These are phyloP conservation scores for Adelges cooleyi DNA, from an alignment of 1,140 invertebrate species.

Conservation along the genomic window DNA sequence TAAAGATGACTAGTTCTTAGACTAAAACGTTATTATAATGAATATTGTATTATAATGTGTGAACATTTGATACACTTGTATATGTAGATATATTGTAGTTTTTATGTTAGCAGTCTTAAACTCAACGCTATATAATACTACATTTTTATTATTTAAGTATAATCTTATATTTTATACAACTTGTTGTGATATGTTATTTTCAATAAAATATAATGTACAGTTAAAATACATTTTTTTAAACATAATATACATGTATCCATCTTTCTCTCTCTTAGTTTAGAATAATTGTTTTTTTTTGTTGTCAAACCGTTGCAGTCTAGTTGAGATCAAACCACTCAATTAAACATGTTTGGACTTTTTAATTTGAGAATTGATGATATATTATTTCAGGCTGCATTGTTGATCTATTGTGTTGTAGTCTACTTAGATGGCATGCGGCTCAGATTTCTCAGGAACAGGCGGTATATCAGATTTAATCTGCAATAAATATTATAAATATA, in stretches of 20 bases:
- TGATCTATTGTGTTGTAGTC: not conserved
- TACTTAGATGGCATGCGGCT: not conserved
- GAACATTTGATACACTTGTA: not conserved
- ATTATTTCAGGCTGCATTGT: not conserved
- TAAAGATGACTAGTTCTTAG: constrained; percentile 25
- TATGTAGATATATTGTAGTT: not conserved
- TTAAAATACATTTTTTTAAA: not conserved
- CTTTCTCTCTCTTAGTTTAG: too few relatives aligned
- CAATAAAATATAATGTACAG: constrained; percentile 12
- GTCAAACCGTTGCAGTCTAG: too few relatives aligned
- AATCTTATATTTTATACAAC: constrained; percentile 5
- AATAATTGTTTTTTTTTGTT: too few relatives aligned
- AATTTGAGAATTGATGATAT: too few relatives aligned
- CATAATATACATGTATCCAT: too few relatives aligned
- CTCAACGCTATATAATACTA: constrained; percentile 9
- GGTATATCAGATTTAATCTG: constrained; percentile 17
- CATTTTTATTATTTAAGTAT: constrained; percentile 1
- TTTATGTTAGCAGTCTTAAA: constrained; percentile 21
- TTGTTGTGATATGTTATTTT: constrained; percentile 25
- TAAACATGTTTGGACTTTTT: too few relatives aligned
- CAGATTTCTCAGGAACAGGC: constrained; percentile 1
- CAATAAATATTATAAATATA: too few relatives aligned
- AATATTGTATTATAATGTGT: not conserved
- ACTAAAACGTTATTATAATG: constrained; percentile 11
- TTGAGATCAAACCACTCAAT: too few relatives aligned